These are phyloP conservation scores for Cetoscarus ocellatus DNA, from an alignment of 2,797 vertebrate genomes.

Conservation along the genomic window DNA sequence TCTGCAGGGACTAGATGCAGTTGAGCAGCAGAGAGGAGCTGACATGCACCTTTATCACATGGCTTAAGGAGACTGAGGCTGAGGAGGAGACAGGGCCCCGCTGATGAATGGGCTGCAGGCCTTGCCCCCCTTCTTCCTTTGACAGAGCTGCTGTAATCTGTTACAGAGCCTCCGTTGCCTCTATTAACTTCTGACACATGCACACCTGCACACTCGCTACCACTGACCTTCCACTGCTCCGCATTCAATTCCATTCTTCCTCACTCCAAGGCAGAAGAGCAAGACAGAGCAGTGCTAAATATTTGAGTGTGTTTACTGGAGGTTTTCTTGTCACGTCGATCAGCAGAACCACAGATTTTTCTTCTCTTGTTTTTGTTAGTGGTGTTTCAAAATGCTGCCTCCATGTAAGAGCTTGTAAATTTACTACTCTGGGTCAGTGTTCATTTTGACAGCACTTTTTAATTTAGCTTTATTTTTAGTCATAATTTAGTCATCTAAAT, in stretches of 20 bases:
- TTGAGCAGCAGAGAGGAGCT: constrained; percentile 80
- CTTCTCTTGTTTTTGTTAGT: neutral
- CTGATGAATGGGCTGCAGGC: constrained; percentile 83
- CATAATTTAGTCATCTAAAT: no score
- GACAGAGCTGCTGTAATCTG: constrained; percentile 85
- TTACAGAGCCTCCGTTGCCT: constrained; percentile 80
- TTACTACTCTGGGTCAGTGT: no score
- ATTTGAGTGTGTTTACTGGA: constrained; percentile 40
- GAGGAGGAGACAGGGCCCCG: constrained; percentile 74
- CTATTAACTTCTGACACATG: constrained; percentile 84
- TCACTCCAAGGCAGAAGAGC: constrained; percentile 22
- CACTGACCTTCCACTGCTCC: constrained; percentile 71
- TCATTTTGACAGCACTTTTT: no score
- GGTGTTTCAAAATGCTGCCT: constrained; percentile 1
- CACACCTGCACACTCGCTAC: constrained; percentile 74
- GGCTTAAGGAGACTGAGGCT: constrained; percentile 79
- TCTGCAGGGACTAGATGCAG: constrained; percentile 77
- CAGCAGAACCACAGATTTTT: constrained; percentile 1
- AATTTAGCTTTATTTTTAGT: no score
- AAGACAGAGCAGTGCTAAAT: constrained; percentile 41
- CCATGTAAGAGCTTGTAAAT: neutral
- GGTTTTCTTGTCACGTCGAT: neutral
- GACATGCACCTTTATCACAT: constrained; percentile 85
- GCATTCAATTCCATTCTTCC: constrained; percentile 50
- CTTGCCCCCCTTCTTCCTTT: constrained; percentile 77